These are phyloP conservation scores for Vannuccia rotundouncinata DNA, from an alignment of 2,888 invertebrate genomes.

Conservation along the genomic window DNA sequence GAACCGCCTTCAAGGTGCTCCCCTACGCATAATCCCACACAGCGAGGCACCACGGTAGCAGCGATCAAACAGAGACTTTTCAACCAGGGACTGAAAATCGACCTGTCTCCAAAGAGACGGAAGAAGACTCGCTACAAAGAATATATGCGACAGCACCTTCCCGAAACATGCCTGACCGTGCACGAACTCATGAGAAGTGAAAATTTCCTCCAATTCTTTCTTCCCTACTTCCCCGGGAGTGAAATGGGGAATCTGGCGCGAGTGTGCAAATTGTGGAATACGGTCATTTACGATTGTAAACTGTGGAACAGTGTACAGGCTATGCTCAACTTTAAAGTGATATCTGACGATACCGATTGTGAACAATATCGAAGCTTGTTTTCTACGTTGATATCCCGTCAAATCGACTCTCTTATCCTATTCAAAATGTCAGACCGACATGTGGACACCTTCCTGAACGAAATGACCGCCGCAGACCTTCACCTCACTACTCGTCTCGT, in stretches of 20 bases:
- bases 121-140: constrained; percentile 39
- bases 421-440: constrained; percentile 28
- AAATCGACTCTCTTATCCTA: constrained; percentile 27
- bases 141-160: constrained; percentile 29
- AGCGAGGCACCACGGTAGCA: constrained; percentile 36
- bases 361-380: constrained; percentile 18
- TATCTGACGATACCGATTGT: not conserved
- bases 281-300: constrained; percentile 16
- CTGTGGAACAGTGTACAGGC: constrained; percentile 27
- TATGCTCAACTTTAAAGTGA: constrained; percentile 14
- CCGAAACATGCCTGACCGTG: constrained; percentile 24
- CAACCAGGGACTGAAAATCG: constrained; percentile 40
- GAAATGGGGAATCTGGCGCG: constrained; percentile 75
- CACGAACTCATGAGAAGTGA: constrained; percentile 64
- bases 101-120: constrained; percentile 33
- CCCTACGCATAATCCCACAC: not conserved
- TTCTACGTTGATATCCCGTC: not conserved
- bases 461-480: not conserved
- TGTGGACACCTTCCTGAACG: not conserved
- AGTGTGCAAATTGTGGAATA: constrained; percentile 57
- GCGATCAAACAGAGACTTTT: constrained; percentile 40
- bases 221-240: constrained; percentile 61
- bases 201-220: constrained; percentile 77
- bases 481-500: constrained; percentile 10
- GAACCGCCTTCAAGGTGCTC: not conserved